Evolutionary conservation across 2,113 vertebrate species (phyloP), one percentile per base, ranked within the genome.

Genomic region (Epinephelus lanceolatus): DNA sequence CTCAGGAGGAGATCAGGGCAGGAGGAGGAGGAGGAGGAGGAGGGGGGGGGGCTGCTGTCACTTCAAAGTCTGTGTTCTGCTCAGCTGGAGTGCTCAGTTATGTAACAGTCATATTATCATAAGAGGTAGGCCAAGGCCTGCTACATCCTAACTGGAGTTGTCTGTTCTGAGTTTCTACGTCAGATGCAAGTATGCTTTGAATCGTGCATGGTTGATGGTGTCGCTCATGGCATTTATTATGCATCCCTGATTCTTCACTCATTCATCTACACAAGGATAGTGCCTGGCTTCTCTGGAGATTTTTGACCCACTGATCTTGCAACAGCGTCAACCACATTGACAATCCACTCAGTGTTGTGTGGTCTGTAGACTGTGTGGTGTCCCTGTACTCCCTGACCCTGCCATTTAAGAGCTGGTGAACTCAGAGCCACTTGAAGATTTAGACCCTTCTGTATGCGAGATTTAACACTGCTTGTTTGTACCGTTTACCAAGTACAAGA

Each of bases 21-120:
- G 51, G 6, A 49, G 52, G 9, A 42, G 10, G 37, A 0, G 65
- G 17, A 0, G 65, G 17, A 10, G 37, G 10, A 14, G 14, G 51
- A 7, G 70, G 37, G 5, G 25, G 25, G 37, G 82, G 78, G n/a
- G 76, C 1, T 37, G 56, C 84, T 86, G 89, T 88, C 90, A 86
- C 70, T 89, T 91, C 71, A 88, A 86, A 87, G 89, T 89, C 85
- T 89, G 71, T 45, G 60, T 75, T 83, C 65, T 17, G 60, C 86
- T 89, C 88, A 88, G 89, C 90, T 70, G 78, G 78, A 89, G 80
- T 10, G 19, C 62, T 75, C 4, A 5, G 69, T 93, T 91, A 91
- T 85, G 86, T 88, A 91, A 94, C 52, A 1, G 47, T 60, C 9
- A 40, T 71, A 86, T 90, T 86, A 86, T 87, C 61, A 73, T 81